Conservation (phyloP, 2,888 invertebrate genomes). For the Epinotia brunnichana region DNA sequence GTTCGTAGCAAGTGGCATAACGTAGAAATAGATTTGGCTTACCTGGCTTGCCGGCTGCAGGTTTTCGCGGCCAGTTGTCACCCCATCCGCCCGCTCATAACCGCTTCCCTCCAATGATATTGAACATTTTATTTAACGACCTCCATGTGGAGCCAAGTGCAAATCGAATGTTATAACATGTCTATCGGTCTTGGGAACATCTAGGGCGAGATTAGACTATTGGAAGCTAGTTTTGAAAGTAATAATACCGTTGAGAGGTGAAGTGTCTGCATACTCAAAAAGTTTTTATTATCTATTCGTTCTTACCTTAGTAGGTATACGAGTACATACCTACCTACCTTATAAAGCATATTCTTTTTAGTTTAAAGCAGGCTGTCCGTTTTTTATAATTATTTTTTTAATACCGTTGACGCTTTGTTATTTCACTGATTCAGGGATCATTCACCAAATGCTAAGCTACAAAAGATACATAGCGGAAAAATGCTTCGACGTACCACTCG, state of each 20-base stretch:
- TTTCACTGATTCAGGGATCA: background rate
- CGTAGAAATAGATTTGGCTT: constrained; percentile 62
- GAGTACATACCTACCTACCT: too few relatives aligned
- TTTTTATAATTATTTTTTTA: background rate
- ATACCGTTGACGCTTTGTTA: background rate
- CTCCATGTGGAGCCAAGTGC: constrained; percentile 57
- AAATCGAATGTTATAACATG: constrained; percentile 55
- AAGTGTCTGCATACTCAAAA: background rate
- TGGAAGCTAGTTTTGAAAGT: constrained; percentile 12
- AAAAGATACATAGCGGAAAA: too few relatives aligned
- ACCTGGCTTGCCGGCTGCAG: constrained; percentile 52
- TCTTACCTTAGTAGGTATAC: background rate
- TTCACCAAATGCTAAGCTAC: too few relatives aligned
- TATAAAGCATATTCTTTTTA: too few relatives aligned
- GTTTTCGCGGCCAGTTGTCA: constrained; percentile 68
- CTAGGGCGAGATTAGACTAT: constrained; percentile 12
- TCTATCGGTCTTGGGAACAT: constrained; percentile 50
- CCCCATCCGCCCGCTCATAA: constrained; percentile 67
- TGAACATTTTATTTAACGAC: constrained; percentile 67
- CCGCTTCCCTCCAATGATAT: constrained; percentile 63
- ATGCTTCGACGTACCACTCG: background rate
- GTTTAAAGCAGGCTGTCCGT: too few relatives aligned
- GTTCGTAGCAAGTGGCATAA: constrained; percentile 63
- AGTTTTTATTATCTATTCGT: background rate
- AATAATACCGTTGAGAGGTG: background rate